Evolutionary conservation across 2,888 invertebrate genomes (phyloP).

Genomic region (Nipponacmea schrenckii): DNA sequence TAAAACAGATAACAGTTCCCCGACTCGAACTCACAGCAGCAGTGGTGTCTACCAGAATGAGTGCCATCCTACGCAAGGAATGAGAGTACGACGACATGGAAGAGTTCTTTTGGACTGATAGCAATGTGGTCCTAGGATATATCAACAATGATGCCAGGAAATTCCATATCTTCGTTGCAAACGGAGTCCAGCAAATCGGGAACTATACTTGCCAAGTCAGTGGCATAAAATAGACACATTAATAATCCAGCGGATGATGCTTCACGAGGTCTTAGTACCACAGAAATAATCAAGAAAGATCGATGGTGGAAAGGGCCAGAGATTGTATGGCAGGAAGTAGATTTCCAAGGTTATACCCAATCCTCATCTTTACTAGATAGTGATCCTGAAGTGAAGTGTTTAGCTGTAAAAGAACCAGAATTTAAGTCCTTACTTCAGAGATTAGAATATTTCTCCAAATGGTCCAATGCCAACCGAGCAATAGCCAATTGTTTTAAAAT

Average conservation of each 20-base stretch:
- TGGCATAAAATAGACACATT: slow-evolving; percentile 29
- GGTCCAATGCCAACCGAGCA: not conserved
- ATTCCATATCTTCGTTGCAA: slow-evolving; percentile 30
- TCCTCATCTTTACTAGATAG: not conserved
- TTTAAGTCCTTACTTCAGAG: slow-evolving; percentile 6
- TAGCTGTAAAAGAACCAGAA: not conserved
- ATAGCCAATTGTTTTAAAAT: not conserved
- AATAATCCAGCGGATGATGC: slow-evolving; percentile 33
- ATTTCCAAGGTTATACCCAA: too few species aligned
- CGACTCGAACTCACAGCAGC: slow-evolving; percentile 33
- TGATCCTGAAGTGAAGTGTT: slow-evolving; percentile 26
- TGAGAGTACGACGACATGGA: not conserved
- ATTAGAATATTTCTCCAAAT: not conserved
- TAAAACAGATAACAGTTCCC: slow-evolving; percentile 30
- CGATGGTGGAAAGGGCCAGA: slow-evolving; percentile 29
- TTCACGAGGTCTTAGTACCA: slow-evolving; percentile 25
- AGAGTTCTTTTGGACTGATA: slow-evolving; percentile 1
- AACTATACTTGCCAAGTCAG: slow-evolving; percentile 17
- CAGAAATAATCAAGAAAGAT: slow-evolving; percentile 9
- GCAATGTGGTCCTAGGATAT: not conserved
- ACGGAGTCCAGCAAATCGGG: slow-evolving; percentile 26
- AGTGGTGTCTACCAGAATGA: slow-evolving; percentile 16
- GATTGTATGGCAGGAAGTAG: slow-evolving; percentile 18
- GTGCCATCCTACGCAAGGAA: slow-evolving; percentile 10
- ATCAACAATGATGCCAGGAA: slow-evolving; percentile 4